Conservation (phyloP, 2,888 invertebrate genomes). For the Dryobota labecula region DNA sequence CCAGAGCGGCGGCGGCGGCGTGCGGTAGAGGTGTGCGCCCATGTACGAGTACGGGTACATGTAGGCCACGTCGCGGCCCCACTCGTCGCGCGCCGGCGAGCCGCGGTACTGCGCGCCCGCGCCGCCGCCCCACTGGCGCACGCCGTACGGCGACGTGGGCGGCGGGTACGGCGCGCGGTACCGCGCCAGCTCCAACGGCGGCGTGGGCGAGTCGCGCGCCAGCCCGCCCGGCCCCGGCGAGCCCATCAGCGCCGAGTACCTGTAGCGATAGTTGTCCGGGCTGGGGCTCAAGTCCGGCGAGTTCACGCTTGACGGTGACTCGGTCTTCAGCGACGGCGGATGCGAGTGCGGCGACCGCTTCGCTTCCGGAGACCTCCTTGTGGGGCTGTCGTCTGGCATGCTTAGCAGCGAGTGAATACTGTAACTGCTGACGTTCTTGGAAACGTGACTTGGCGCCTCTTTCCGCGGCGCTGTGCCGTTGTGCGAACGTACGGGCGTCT, state of each 20-base stretch:
- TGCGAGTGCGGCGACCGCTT: conserved; percentile 84
- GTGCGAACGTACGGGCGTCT: conserved; percentile 70
- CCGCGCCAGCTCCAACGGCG: conserved; percentile 76
- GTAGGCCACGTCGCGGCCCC: conserved; percentile 81
- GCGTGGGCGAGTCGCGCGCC: conserved; percentile 82
- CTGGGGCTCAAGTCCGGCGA: conserved; percentile 86
- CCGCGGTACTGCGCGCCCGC: conserved; percentile 69
- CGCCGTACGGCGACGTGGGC: conserved; percentile 75
- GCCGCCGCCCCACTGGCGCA: conserved; percentile 63
- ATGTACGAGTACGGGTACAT: conserved; percentile 85
- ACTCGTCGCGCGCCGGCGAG: conserved; percentile 73
- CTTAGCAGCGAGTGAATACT: conserved; percentile 96
- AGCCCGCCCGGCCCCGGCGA: conserved; percentile 77
- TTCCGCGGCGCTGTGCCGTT: conserved; percentile 78
- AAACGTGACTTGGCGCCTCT: conserved; percentile 72
- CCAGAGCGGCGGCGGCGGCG: conserved; percentile 85
- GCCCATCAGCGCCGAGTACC: conserved; percentile 80
- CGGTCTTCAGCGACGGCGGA: conserved; percentile 81
- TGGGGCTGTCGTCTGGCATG: conserved; percentile 89
- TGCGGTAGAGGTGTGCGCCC: conserved; percentile 82
- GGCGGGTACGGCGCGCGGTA: conserved; percentile 81
- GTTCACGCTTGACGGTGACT: conserved; percentile 83
- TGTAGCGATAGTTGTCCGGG: conserved; percentile 84
- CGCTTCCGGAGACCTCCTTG: conserved; percentile 81
- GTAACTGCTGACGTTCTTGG: conserved; percentile 93